Conservation (phyloP, 1,140 invertebrate species). For the Panagrolaimus sp. region DNA sequence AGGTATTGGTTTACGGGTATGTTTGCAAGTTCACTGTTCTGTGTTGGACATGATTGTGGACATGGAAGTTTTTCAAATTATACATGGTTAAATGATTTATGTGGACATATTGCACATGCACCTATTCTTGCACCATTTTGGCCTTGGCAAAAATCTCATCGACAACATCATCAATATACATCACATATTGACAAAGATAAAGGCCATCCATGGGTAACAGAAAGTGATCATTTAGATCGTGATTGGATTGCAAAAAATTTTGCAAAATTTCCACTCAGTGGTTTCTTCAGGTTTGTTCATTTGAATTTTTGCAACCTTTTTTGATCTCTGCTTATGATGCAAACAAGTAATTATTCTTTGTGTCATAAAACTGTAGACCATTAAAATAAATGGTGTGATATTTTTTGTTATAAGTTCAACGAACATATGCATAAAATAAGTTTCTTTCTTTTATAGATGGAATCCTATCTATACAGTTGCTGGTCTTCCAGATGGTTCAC, state of each 20-base stretch:
- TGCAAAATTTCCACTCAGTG: conserved; percentile 40
- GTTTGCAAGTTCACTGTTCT: conserved; percentile 59
- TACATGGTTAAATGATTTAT: conserved; percentile 49
- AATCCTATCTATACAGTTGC: conserved; percentile 52
- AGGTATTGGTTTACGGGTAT: conserved; percentile 59
- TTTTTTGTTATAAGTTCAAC: no score
- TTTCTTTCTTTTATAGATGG: conserved; percentile 33
- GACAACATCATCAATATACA: conserved; percentile 55
- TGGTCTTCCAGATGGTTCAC: conserved; percentile 52
- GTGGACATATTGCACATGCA: conserved; percentile 52
- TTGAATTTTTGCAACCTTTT: background rate
- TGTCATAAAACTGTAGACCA: no score
- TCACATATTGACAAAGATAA: conserved; percentile 49
- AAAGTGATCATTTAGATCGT: conserved; percentile 34
- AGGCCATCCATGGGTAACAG: conserved; percentile 54
- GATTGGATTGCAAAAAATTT: conserved; percentile 35
- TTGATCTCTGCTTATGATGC: no score
- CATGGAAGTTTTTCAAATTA: conserved; percentile 60
- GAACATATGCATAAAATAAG: no score
- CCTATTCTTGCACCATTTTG: conserved; percentile 33
- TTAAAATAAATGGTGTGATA: no score
- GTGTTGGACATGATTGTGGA: conserved; percentile 61
- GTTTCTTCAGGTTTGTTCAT: conserved; percentile 28
- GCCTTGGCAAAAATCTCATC: conserved; percentile 55
- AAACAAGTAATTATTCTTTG: no score